These are phyloP conservation scores for Phrynocephalus versicolor DNA, from an alignment of 2,113 vertebrate genomes.

Conservation along the genomic window DNA sequence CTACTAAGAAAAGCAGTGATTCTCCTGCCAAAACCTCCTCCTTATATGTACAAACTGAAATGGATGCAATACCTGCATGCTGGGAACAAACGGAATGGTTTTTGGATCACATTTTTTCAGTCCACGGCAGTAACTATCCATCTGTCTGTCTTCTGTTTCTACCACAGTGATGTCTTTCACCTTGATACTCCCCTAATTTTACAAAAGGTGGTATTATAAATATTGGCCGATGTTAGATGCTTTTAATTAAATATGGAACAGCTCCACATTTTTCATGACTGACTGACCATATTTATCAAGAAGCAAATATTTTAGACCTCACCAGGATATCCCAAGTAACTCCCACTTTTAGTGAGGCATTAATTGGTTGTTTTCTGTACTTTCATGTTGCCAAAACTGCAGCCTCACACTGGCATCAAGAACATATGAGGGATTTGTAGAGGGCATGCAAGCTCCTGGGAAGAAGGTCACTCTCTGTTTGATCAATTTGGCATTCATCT, in stretches of 20 bases:
- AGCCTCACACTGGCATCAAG: background rate
- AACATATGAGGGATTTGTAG: background rate
- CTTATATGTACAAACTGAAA: background rate
- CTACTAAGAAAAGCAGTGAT: background rate
- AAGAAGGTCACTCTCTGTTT: background rate
- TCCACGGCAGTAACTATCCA: background rate
- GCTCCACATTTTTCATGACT: constrained; percentile 4
- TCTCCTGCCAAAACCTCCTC: no score
- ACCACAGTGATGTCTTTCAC: background rate
- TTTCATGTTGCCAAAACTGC: constrained; percentile 14
- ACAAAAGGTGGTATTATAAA: background rate
- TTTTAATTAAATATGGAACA: background rate
- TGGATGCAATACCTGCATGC: background rate
- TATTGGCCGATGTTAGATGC: background rate
- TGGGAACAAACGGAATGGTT: background rate
- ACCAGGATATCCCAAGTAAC: background rate
- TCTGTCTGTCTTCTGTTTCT: background rate
- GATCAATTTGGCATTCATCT: background rate
- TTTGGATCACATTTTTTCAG: background rate
- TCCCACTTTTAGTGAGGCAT: background rate
- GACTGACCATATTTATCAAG: background rate
- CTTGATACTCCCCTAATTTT: background rate
- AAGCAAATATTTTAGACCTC: constrained; percentile 12
- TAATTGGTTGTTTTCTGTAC: constrained; percentile 17
- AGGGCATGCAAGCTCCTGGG: background rate